These are phyloP conservation scores for Phocoena phocoena DNA, from an alignment of 2,113 vertebrate genomes.

Conservation along the genomic window DNA sequence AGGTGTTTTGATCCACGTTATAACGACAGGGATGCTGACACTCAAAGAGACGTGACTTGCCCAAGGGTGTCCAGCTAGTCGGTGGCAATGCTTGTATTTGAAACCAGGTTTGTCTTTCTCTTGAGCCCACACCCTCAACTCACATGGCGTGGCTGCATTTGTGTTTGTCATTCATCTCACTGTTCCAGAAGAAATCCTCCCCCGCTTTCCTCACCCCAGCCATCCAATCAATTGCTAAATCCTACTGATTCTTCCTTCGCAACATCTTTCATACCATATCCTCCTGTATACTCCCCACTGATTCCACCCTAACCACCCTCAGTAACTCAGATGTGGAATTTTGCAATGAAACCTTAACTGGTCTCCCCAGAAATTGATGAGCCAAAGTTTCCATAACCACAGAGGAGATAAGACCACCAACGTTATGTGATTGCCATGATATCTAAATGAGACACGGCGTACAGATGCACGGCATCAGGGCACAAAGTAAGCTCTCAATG, in stretches of 20 bases:
- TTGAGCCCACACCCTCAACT: not conserved
- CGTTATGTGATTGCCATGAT: not conserved
- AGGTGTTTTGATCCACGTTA: no score
- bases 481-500: not conserved
- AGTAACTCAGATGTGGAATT: not conserved
- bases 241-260: constrained; percentile 50
- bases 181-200: constrained; percentile 53
- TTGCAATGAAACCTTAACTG: not conserved
- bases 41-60: not conserved
- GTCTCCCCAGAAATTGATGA: not conserved
- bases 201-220: constrained; percentile 32
- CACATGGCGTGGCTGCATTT: not conserved
- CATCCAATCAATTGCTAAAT: constrained; percentile 36
- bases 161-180: constrained; percentile 39
- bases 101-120: not conserved
- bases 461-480: not conserved
- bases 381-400: not conserved
- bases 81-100: accelerated
- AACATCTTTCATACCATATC: constrained; percentile 16
- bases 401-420: not conserved
- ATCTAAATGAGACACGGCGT: not conserved
- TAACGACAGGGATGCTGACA: not conserved
- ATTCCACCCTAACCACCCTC: constrained; percentile 45
- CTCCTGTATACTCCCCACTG: not conserved
- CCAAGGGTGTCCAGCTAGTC: not conserved